These are phyloP conservation scores for Lasioglossum baleicum DNA, from an alignment of 1,140 invertebrate species.

Conservation along the genomic window DNA sequence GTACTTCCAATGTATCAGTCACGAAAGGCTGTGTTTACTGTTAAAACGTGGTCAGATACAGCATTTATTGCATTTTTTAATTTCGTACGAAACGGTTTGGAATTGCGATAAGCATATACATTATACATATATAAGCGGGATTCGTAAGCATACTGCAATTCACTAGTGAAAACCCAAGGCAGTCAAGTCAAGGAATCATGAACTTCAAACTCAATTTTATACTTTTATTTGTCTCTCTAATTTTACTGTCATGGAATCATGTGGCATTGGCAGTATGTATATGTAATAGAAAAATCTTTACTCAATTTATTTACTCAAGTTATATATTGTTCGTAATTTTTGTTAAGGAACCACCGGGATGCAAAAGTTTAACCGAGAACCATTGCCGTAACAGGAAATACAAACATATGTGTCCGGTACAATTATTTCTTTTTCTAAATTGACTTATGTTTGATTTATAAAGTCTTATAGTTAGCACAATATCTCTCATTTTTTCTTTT, in stretches of 20 bases:
- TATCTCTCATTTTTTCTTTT: no score
- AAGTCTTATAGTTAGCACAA: no score
- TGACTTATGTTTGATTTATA: no score
- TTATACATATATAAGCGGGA: no score
- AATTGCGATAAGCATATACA: no score
- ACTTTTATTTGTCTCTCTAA: neutral
- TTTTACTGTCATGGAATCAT: neutral
- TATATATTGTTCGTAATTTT: neutral
- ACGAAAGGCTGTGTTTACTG: no score
- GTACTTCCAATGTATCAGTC: no score
- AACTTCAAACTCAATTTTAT: neutral
- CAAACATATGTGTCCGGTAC: neutral
- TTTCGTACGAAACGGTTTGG: no score
- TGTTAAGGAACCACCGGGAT: neutral
- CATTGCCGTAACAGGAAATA: neutral
- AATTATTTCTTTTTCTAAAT: neutral
- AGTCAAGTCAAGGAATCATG: neutral
- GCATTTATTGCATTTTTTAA: no score
- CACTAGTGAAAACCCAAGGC: neutral
- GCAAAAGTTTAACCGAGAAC: neutral
- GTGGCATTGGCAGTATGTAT: neutral
- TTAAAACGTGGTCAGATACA: no score
- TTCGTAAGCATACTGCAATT: no score
- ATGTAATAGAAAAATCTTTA: neutral
- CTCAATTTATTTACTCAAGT: neutral